phyloP scores from a whole-genome alignment of 2,113 vertebrate genomes.

The Myotis brandtii region DNA sequence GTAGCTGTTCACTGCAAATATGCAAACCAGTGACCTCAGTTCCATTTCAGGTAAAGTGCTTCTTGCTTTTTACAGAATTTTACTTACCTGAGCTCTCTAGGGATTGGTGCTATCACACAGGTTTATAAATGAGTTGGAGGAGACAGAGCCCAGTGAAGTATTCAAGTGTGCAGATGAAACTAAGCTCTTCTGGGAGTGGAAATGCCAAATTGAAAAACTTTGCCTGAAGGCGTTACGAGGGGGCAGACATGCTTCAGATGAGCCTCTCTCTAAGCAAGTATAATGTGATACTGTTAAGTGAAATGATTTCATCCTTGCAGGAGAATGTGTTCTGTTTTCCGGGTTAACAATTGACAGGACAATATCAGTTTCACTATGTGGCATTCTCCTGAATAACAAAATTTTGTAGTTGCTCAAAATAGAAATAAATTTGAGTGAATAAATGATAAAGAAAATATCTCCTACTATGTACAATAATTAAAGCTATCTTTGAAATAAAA shows the following conservation, averaged over 20 bases:
- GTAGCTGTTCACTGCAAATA: neutral
- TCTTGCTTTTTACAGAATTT: conserved; percentile 46
- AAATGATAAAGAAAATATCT: conserved; percentile 1
- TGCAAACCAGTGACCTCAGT: neutral
- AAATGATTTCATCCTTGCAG: neutral
- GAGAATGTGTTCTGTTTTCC: neutral
- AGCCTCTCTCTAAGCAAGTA: neutral
- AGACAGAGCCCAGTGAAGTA: conserved; percentile 62
- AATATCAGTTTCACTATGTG: neutral
- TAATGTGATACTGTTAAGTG: neutral
- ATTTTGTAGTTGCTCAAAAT: neutral
- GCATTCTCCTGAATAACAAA: neutral
- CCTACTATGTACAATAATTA: neutral
- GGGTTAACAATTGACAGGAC: neutral
- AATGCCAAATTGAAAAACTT: conserved; percentile 71
- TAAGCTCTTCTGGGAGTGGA: conserved; percentile 54
- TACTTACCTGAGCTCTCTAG: conserved; percentile 43
- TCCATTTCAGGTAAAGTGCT: conserved; percentile 50
- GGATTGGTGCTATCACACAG: neutral
- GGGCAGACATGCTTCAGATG: neutral
- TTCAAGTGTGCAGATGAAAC: conserved; percentile 62
- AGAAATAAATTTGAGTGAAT: neutral
- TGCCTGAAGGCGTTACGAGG: conserved; percentile 66
- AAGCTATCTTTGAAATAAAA: neutral
- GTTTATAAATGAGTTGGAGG: conserved; percentile 67